phyloP scores from a whole-genome alignment of 30 jellyfish, hydroid and myxozoan genomes.

The Turritopsis rubra region DNA sequence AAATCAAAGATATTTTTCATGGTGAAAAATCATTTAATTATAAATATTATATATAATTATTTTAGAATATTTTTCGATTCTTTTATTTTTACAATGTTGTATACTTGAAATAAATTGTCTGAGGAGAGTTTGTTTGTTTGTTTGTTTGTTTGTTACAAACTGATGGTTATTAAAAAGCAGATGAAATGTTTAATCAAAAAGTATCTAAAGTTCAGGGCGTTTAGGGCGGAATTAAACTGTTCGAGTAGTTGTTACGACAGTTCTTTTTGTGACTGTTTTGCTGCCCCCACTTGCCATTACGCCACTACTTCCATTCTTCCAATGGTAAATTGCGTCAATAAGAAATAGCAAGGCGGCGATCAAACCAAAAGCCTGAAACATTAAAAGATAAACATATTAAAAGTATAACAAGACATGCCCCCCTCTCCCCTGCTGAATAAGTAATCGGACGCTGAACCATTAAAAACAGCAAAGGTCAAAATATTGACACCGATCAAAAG shows the following conservation, averaged over 20 bases:
- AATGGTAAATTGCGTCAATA: conserved; percentile 23
- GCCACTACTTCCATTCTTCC: conserved; percentile 9
- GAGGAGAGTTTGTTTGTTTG: too few relatives aligned
- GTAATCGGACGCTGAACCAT: neutral
- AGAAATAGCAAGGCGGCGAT: conserved; percentile 21
- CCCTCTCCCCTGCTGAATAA: too few relatives aligned
- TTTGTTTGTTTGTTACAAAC: too few relatives aligned
- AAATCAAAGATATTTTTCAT: too few relatives aligned
- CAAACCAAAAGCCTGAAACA: conserved; percentile 21
- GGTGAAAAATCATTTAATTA: too few relatives aligned
- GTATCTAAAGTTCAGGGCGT: too few relatives aligned
- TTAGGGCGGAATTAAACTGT: neutral
- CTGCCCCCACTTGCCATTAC: neutral
- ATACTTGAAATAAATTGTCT: too few relatives aligned
- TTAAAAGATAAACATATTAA: neutral
- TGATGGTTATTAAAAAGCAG: neutral
- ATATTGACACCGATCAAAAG: neutral
- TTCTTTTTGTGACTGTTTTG: conserved; percentile 1
- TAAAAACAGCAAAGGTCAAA: neutral
- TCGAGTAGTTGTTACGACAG: conserved; percentile 18
- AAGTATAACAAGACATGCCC: neutral
- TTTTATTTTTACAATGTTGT: too few relatives aligned
- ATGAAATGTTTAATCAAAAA: too few relatives aligned
- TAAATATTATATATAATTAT: too few relatives aligned
- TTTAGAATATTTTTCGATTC: too few relatives aligned